Evolutionary conservation across 2,113 vertebrate genomes (phyloP), one percentile per base, ranked within the genome.

Genomic region (Spermophilus dauricus): DNA sequence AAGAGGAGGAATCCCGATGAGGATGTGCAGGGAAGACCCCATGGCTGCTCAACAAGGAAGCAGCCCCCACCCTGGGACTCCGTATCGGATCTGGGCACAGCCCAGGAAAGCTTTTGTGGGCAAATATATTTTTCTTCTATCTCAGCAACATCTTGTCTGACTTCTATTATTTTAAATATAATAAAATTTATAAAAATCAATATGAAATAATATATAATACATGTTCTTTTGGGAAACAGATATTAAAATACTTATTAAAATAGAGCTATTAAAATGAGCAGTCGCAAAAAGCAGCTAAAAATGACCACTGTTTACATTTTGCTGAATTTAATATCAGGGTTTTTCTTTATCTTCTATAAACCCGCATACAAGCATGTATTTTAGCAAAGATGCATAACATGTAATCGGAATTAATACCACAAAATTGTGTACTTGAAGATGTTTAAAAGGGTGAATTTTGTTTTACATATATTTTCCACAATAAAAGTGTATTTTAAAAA

Each of bases 21-120:
- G 12, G 17, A 22, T 82, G 0, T 89, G 48, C 63, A 10, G 4
- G 14, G 86, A 73, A n/a, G 58, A 81, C 18, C n/a, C 3, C 4
- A 14, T 5, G 18, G 5, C 9, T 67, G 22, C 8, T 70, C 63
- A 63, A 28, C 4, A 17, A 84, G 30, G 16, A 24, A n/a, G 56
- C 5, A 37, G 3, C 4, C 24, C 2, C 18, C 0, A 1, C 9
- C 8, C 28, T 39, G 65, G n/a, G 10, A 18, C 8, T n/a, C 14
- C 16, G 7, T 2, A 0, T 5, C 2, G 5, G 20, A 58, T 45
- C 81, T 58, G 32, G 58, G 42, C 37, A 78, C 45, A 67, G 26
- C 8, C n/a, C n/a, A 42, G 22, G 18, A 83, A 34, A 51, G 20
- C 13, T 69, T 53, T 6, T 10, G 51, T 18, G 45, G 39, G 2